These are phyloP conservation scores for Eupelmus urozonus DNA, from an alignment of 2,888 invertebrate genomes.

Conservation along the genomic window DNA sequence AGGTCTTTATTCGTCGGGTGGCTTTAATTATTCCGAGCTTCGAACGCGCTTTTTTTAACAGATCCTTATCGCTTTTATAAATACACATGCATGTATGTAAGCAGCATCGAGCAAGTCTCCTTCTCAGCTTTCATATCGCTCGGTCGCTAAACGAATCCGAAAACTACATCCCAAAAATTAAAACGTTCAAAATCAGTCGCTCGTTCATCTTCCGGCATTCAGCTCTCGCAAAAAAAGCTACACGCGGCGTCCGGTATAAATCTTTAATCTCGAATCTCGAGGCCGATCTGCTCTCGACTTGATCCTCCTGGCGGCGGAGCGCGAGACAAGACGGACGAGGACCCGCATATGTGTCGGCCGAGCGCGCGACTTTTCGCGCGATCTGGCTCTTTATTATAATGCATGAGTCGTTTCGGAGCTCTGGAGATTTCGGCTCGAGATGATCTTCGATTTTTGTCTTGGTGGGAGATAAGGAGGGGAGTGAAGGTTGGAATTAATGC, in stretches of 20 bases:
- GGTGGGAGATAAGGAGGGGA: too few species aligned
- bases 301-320: not conserved
- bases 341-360: conserved; percentile 26
- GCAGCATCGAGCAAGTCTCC: too few species aligned
- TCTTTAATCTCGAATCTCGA: conserved; percentile 52
- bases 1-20: too few species aligned
- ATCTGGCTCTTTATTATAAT: conserved; percentile 35
- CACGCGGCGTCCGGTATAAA: conserved; percentile 48
- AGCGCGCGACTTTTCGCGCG: conserved; percentile 16
- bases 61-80: too few species aligned
- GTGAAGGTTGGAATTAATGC: too few species aligned
- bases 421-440: not conserved
- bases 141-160: too few species aligned
- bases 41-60: too few species aligned
- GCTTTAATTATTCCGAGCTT: too few species aligned
- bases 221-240: conserved; percentile 1
- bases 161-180: not conserved
- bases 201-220: not conserved
- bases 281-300: not conserved
- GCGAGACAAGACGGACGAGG: conserved; percentile 13
- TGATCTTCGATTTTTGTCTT: conserved; percentile 7
- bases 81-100: too few species aligned
- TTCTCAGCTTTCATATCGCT: too few species aligned
- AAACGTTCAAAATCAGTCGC: not conserved
- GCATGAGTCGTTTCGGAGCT: not conserved